These are phyloP conservation scores for Linepithema humile DNA, from an alignment of 1,140 invertebrate species.

Conservation along the genomic window DNA sequence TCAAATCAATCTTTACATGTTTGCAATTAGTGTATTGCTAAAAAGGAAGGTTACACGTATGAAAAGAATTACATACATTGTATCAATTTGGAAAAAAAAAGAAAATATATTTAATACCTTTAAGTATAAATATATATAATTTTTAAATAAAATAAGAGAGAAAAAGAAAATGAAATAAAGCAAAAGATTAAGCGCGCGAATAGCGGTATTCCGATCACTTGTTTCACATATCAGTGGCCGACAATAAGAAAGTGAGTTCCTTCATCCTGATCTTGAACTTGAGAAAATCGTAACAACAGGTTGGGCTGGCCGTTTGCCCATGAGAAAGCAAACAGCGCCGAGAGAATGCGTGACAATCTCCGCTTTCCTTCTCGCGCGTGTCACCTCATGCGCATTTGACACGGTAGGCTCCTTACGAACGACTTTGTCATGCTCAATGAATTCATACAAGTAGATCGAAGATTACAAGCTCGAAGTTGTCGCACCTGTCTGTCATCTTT, in stretches of 20 bases:
- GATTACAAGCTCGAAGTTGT: slow-evolving; percentile 18
- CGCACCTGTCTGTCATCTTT: background rate
- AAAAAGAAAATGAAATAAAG: background rate
- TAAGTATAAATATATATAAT: background rate
- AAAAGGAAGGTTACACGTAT: background rate
- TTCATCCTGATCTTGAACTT: slow-evolving; percentile 50
- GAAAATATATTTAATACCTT: background rate
- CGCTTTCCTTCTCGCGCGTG: slow-evolving; percentile 36
- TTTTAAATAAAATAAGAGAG: background rate
- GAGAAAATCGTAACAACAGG: slow-evolving; percentile 43
- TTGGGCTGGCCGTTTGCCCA: slow-evolving; percentile 36
- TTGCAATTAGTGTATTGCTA: background rate
- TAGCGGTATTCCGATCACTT: background rate
- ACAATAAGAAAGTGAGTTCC: slow-evolving; percentile 39
- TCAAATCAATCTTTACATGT: background rate
- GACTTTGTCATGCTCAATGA: slow-evolving; percentile 43
- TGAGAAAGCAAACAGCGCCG: slow-evolving; percentile 35
- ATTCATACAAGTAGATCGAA: slow-evolving; percentile 40
- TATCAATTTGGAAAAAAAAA: background rate
- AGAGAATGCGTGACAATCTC: slow-evolving; percentile 10
- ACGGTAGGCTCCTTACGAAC: slow-evolving; percentile 16
- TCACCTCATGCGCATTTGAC: slow-evolving; percentile 27
- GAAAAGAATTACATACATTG: background rate
- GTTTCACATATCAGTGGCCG: background rate
- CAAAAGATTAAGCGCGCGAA: background rate